These are phyloP conservation scores for Craterocephalus amniculus DNA, from an alignment of 2,797 vertebrate genomes.

Conservation along the genomic window DNA sequence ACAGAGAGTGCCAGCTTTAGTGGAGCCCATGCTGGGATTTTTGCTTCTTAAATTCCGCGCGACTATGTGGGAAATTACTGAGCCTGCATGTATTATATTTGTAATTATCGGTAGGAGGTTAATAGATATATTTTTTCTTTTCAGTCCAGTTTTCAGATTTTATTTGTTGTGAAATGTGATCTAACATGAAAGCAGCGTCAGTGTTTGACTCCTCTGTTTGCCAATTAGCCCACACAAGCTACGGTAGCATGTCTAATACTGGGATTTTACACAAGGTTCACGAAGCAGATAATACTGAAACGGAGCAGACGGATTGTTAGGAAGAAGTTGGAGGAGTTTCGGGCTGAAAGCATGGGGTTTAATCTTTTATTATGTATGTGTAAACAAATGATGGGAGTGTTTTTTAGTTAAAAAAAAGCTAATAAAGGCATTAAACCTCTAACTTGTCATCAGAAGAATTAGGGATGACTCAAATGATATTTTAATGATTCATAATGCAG, in stretches of 20 bases:
- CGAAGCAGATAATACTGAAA: conserved; percentile 2
- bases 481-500: neutral
- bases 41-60: conserved; percentile 34
- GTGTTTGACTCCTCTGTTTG: conserved; percentile 28
- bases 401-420: conserved; percentile 10
- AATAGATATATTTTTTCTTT: conserved; percentile 28
- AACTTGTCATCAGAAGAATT: neutral
- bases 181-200: conserved; percentile 42
- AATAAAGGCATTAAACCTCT: neutral
- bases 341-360: neutral
- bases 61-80: conserved; percentile 36
- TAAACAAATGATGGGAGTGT: neutral
- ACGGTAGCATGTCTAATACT: conserved; percentile 35
- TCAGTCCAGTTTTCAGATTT: conserved; percentile 27
- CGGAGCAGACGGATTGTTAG: conserved; percentile 3
- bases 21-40: conserved; percentile 39
- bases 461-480: neutral
- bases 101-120: conserved; percentile 59
- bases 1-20: conserved; percentile 27
- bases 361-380: neutral
- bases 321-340: conserved; percentile 5
- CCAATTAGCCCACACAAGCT: conserved; percentile 56
- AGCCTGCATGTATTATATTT: conserved; percentile 46
- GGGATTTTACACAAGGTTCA: conserved; percentile 26
- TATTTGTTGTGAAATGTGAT: conserved; percentile 51